Base-by-base conservation (phyloP, 2,797 vertebrate species). In the Helarctos malayanus region DNA sequence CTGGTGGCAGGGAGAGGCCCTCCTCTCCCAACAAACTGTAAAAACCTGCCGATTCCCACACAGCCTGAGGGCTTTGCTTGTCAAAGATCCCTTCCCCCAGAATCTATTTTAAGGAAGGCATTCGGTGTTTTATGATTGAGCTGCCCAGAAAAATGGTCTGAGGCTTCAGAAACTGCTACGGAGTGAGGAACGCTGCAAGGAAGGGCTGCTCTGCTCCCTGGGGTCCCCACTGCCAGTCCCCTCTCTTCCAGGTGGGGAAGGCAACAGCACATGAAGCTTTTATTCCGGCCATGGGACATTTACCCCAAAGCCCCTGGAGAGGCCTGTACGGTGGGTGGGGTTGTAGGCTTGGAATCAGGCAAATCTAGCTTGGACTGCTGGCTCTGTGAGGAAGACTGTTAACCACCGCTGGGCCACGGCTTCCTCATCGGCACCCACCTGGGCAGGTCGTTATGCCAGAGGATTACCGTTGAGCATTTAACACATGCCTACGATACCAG, bases 61-160 rank as follows among this genome's bases (percentile, higher is more conserved):
- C 18, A 57, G 75, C 61, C 47, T 0, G 2, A 47, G 49, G 59
- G 52, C 57, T 80, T 65, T n/a, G 19, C 35, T 47, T 6, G 52
- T 61, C 82, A 80, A 79, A 47, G 69, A 25, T 35, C 49, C 73
- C 29, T 79, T 49, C 49, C 56, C 9, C 32, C 10, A 49, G 38
- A 32, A 38, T 18, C 94, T 82, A 29, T 7, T 61, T 84, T 65
- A 91, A 89, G 54, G 91, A 68, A 91, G 59, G 83, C 38, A 65
- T 90, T 35, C 5, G 29, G 89, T 78, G 29, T 81, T 79, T 63
- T 29, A 76, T 29, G 84, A 73, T 32, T 0, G 7, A 87, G 88
- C 52, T 65, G 57, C 81, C 86, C 35, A 69, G 81, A 41, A 80
- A 90, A 73, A 90, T 14, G 47, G 71, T 16, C 47, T 23, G 63